Percentiles rank a stretch among this genome's conserved stretches.
phyloP scores from a whole-genome alignment of 2,113 vertebrate species.

The Strix aluco region DNA sequence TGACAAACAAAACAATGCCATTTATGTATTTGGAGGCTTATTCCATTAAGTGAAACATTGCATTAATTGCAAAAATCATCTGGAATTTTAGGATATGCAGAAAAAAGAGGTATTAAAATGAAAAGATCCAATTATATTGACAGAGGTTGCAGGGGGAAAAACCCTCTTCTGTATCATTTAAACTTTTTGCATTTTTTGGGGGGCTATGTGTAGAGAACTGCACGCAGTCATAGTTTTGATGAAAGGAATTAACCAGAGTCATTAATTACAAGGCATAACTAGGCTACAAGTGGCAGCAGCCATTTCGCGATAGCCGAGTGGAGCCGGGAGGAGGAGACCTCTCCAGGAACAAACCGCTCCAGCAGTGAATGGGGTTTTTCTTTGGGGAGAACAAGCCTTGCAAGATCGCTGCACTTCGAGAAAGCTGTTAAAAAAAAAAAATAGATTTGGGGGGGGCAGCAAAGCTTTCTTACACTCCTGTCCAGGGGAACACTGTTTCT shows the following conservation, averaged over 20 bases:
- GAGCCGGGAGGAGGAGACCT: neutral
- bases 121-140: neutral
- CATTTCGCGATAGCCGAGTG: fast-evolving
- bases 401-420: fast-evolving
- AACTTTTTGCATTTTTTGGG: neutral
- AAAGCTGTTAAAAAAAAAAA: neutral
- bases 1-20: conserved; percentile 22
- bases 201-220: neutral
- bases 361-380: neutral
- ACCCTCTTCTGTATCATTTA: neutral
- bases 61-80: neutral
- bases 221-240: fast-evolving
- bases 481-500: neutral
- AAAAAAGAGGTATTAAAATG: neutral
- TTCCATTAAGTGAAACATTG: neutral
- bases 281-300: neutral
- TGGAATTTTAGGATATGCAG: neutral
- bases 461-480: neutral
- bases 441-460: neutral
- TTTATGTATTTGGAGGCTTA: neutral
- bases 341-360: fast-evolving
- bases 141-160: fast-evolving
- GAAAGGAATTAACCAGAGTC: neutral
- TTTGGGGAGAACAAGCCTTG: neutral
- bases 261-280: neutral